phyloP scores from a whole-genome alignment of 2,113 vertebrate genomes.

The Danio rerio region DNA sequence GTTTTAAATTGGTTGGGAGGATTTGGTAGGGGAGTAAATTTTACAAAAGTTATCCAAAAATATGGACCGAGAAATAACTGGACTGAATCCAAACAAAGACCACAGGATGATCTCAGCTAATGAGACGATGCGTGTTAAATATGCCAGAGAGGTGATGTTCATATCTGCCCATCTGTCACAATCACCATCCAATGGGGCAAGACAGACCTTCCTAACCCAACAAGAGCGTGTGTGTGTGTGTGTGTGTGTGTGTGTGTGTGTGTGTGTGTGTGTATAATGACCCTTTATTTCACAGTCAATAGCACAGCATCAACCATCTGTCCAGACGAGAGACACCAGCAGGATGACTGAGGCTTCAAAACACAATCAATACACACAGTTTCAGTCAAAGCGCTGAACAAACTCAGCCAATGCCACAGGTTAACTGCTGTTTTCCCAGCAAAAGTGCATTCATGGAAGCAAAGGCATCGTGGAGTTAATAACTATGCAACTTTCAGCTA shows the following conservation, averaged over 20 bases:
- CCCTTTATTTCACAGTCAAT: constrained; percentile 25
- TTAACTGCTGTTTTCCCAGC: not conserved
- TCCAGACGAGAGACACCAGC: constrained; percentile 20
- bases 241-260: not conserved
- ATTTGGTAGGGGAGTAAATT: no score
- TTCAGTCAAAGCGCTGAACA: not conserved
- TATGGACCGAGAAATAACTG: no score
- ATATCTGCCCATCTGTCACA: constrained; percentile 33
- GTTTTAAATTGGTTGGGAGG: no score
- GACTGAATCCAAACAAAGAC: not conserved
- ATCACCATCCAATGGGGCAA: not conserved
- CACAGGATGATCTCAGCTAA: not conserved
- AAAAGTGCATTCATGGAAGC: not conserved
- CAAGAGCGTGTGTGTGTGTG: not conserved
- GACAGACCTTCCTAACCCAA: not conserved
- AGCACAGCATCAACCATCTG: constrained; percentile 40
- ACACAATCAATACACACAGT: constrained; percentile 1
- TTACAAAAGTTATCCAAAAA: no score
- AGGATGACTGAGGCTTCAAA: constrained; percentile 7
- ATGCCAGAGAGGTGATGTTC: not conserved
- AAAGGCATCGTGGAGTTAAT: not conserved
- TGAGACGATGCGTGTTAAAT: not conserved
- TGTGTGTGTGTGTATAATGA: not conserved
- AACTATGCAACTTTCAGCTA: not conserved
- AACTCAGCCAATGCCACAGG: not conserved